Evolutionary conservation across 53 echinoderm and acorn worm genomes (phyloP).

Genomic region (Echinometra lucunter): DNA sequence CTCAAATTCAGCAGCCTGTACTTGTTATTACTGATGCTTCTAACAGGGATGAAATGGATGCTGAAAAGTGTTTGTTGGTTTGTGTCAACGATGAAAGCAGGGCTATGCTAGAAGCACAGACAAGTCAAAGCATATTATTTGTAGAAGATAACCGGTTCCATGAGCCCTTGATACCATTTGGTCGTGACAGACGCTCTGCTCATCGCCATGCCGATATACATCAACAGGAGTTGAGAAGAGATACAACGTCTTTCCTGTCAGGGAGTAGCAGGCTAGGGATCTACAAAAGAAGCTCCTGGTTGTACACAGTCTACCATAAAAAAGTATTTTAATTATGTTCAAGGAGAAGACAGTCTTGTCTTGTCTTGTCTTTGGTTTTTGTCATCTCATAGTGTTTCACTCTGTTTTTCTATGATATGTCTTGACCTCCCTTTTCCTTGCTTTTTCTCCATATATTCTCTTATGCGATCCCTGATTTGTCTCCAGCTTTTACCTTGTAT

Average conservation of each 20-base stretch:
- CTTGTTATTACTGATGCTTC: background rate
- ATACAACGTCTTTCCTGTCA: slow-evolving; percentile 57
- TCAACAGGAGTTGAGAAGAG: slow-evolving; percentile 49
- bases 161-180: slow-evolving; percentile 34
- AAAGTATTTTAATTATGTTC: background rate
- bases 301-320: background rate
- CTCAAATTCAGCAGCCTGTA: background rate
- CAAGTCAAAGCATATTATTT: slow-evolving; percentile 36
- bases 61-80: slow-evolving; percentile 24
- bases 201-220: slow-evolving; percentile 33
- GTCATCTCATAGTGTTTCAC: background rate
- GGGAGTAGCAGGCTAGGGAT: slow-evolving; percentile 35
- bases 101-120: slow-evolving; percentile 5
- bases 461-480: background rate
- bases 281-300: background rate
- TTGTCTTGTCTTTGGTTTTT: background rate
- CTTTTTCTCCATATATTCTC: background rate
- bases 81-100: background rate
- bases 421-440: background rate
- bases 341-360: background rate
- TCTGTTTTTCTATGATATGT: background rate
- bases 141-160: slow-evolving; percentile 44
- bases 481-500: background rate
- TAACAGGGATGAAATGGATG: background rate
- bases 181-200: slow-evolving; percentile 34